Conservation (phyloP, 2,113 vertebrate species). For the Atractosteus spatula region DNA sequence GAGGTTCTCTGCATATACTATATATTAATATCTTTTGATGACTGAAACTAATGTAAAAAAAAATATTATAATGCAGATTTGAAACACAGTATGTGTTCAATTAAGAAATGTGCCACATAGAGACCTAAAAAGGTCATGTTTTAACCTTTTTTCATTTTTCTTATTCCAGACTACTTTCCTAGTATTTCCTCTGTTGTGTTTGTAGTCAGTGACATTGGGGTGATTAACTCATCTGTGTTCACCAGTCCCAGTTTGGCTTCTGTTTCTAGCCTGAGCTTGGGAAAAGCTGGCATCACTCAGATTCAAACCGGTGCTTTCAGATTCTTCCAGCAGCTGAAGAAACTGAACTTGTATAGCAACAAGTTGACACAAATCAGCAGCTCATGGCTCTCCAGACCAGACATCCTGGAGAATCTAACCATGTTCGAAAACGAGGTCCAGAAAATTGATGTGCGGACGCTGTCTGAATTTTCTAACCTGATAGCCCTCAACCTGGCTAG, state of each 20-base stretch:
- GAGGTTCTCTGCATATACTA: too few relatives aligned
- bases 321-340: conserved; percentile 44
- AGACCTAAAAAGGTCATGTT: too few relatives aligned
- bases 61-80: too few relatives aligned
- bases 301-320: conserved; percentile 46
- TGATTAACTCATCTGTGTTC: conserved; percentile 49
- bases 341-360: conserved; percentile 49
- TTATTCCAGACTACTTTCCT: conserved; percentile 41
- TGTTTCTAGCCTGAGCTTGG: conserved; percentile 43
- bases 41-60: too few relatives aligned
- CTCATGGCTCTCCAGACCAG: conserved; percentile 52
- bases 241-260: conserved; percentile 44
- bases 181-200: conserved; percentile 42
- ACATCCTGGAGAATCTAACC: conserved; percentile 34
- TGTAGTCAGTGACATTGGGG: conserved; percentile 19
- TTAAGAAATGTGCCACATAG: too few relatives aligned
- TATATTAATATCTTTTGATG: too few relatives aligned
- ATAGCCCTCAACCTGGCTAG: conserved; percentile 37
- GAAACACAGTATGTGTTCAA: too few relatives aligned
- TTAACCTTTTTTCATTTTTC: not conserved
- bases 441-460: conserved; percentile 17
- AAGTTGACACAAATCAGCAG: conserved; percentile 33
- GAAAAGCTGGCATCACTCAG: conserved; percentile 24
- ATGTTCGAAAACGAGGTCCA: conserved; percentile 45
- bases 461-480: conserved; percentile 41